These are phyloP conservation scores for Tetraodon nigroviridis DNA, from an alignment of 2,113 vertebrate genomes.

Conservation along the genomic window DNA sequence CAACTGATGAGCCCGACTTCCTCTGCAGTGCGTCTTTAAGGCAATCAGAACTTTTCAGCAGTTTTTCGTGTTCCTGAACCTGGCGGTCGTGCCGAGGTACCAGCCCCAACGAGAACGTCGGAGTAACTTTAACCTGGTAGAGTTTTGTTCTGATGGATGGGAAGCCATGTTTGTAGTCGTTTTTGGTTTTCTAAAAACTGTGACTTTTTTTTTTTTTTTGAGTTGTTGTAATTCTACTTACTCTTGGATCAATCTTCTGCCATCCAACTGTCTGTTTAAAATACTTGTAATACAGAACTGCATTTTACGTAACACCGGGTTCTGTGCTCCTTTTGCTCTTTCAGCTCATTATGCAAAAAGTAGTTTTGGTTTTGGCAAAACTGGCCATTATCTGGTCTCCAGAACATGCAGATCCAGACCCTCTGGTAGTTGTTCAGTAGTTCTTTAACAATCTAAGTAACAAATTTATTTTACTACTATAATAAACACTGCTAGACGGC, in stretches of 20 bases:
- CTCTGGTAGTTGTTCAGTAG: too few species aligned
- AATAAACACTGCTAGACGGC: too few species aligned
- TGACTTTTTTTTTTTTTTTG: conserved; percentile 59
- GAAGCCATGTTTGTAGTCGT: conserved; percentile 66
- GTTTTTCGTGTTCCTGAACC: conserved; percentile 31
- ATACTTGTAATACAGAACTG: conserved; percentile 69
- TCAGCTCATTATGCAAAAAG: too few species aligned
- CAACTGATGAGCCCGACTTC: conserved; percentile 67
- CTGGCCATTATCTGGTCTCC: too few species aligned
- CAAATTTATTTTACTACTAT: too few species aligned
- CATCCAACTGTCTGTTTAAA: conserved; percentile 61
- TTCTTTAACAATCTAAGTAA: too few species aligned
- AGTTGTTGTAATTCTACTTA: conserved; percentile 57
- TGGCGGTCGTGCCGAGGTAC: conserved; percentile 55
- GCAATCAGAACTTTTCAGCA: conserved; percentile 66
- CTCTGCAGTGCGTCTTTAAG: conserved; percentile 68
- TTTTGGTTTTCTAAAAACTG: conserved; percentile 50
- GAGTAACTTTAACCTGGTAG: conserved; percentile 33
- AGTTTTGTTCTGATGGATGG: conserved; percentile 55
- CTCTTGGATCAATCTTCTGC: conserved; percentile 56
- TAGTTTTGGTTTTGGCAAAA: too few species aligned
- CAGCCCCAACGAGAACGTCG: conserved; percentile 43
- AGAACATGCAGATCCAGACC: too few species aligned
- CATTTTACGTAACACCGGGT: conserved; percentile 62
- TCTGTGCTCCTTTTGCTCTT: conserved; percentile 31